Evolutionary conservation across 2,888 invertebrate genomes (phyloP), one percentile per base, ranked within the genome.

Genomic region (Ochropleura plecta): DNA sequence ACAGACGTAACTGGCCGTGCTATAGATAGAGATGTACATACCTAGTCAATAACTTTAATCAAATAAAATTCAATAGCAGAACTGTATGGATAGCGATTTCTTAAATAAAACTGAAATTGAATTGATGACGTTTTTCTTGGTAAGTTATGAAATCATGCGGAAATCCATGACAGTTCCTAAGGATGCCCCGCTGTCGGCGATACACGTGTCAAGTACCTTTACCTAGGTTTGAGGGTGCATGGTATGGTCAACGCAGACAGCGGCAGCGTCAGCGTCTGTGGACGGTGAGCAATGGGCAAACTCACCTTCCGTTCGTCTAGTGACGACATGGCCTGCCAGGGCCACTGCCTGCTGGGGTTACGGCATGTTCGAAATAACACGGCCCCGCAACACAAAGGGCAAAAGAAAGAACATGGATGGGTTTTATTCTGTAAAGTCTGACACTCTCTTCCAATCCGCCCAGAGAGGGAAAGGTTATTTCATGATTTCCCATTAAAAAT

Each of bases 11-110:
- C 53, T 53, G 42, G 30, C 51, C 60, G 20, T 63, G 67, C n/a
- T 66, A 66, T 62, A 73, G 20, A 14, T 40, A 48, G 40, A 14
- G 18, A 10, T 59, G 16, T 44, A n/a, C n/a, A n/a, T n/a, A 53
- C 55, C 20, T 40, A 57, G 68, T 71, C 68, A 79, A 72, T 79
- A 80, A 49, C 55, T 49, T 2, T 59, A 59, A 66, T n/a, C 6
- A n/a, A n/a, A 62, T 44, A 44, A 62, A 62, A 62, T 44, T 60
- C 12, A 6, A n/a, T 62, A 44, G 60, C 6, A 10, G 42, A 12
- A 60, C 18, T 6, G 10, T n/a, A n/a, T 53, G 9, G 53, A 3
- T 53, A n/a, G 18, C n/a, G 51, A 53, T 9, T 4, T n/a, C n/a
- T 53, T 9, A 53, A 53, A 53, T 5, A 20, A 55, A 55, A 55